phyloP scores from a whole-genome alignment of 2,113 vertebrate species.

The Gambusia holbrooki region DNA sequence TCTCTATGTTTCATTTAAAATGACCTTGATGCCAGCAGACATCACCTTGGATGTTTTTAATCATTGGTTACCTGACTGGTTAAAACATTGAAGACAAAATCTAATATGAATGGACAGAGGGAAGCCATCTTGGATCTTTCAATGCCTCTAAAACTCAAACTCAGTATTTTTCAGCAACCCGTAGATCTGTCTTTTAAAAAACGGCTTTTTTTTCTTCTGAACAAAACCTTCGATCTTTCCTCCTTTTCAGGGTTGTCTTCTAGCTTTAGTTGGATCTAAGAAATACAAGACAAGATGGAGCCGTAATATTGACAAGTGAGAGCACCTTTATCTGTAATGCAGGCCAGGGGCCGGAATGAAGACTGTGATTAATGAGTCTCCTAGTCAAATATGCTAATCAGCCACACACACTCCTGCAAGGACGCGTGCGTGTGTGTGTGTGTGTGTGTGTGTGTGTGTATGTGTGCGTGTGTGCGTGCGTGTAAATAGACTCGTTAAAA shows the following conservation, averaged over 20 bases:
- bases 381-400: slow-evolving; percentile 57
- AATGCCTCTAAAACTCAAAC: too few relatives aligned
- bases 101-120: too few relatives aligned
- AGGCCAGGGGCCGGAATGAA: slow-evolving; percentile 38
- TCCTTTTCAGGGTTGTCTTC: neutral
- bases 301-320: slow-evolving; percentile 35
- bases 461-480: slow-evolving; percentile 3
- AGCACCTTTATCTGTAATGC: slow-evolving; percentile 37
- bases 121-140: too few relatives aligned
- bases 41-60: too few relatives aligned
- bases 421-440: slow-evolving; percentile 11
- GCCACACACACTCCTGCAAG: slow-evolving; percentile 31
- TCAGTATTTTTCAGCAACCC: too few relatives aligned
- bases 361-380: slow-evolving; percentile 59
- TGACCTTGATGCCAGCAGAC: too few relatives aligned
- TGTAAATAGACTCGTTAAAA: slow-evolving; percentile 25
- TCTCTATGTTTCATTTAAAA: too few relatives aligned
- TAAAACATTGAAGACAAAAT: too few relatives aligned
- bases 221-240: neutral
- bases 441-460: slow-evolving; percentile 5
- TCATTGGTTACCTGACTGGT: too few relatives aligned
- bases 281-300: slow-evolving; percentile 44
- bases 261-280: slow-evolving; percentile 6
- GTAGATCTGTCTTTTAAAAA: neutral
- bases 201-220: neutral